A percentile compares a stretch with the other conserved stretches of the same genome.
phyloP scores from a whole-genome alignment of 2,113 vertebrate genomes.

The Sorex fumeus region DNA sequence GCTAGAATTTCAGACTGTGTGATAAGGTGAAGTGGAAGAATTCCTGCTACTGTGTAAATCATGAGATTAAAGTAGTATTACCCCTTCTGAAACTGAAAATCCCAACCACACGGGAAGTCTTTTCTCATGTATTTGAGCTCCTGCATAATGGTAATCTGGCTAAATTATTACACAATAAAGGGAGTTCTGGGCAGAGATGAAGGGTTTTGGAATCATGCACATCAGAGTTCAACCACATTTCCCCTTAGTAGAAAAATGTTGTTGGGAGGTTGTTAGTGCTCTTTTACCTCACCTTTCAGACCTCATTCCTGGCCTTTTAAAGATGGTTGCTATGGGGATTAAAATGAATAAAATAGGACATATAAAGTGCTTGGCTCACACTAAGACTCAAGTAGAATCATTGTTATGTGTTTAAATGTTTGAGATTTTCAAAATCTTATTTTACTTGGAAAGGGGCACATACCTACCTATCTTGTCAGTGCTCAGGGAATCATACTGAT shows the following conservation, averaged over 20 bases:
- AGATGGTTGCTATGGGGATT: neutral
- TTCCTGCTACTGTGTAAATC: neutral
- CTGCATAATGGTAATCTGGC: neutral
- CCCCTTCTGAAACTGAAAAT: neutral
- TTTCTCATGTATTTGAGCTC: neutral
- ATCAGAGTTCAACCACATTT: neutral
- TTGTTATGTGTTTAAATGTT: neutral
- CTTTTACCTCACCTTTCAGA: neutral
- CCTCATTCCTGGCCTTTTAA: neutral
- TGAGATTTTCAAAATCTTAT: neutral
- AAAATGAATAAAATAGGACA: conserved; percentile 9
- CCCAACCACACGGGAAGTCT: neutral
- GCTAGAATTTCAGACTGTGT: conserved; percentile 42
- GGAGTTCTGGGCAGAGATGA: neutral
- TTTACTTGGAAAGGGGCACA: neutral
- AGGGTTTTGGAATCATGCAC: neutral
- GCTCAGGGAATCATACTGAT: too few relatives aligned
- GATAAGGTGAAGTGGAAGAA: conserved; percentile 45
- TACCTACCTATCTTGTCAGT: too few relatives aligned
- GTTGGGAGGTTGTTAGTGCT: neutral
- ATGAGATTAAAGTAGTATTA: conserved; percentile 6
- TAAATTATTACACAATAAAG: neutral
- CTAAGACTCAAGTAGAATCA: neutral
- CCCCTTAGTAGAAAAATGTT: neutral
- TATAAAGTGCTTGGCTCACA: neutral